Percentiles rank a stretch among this genome's conserved stretches.
phyloP scores from a whole-genome alignment of 64 coral and sea anemone genomes.

The Platygyra sinensis region DNA sequence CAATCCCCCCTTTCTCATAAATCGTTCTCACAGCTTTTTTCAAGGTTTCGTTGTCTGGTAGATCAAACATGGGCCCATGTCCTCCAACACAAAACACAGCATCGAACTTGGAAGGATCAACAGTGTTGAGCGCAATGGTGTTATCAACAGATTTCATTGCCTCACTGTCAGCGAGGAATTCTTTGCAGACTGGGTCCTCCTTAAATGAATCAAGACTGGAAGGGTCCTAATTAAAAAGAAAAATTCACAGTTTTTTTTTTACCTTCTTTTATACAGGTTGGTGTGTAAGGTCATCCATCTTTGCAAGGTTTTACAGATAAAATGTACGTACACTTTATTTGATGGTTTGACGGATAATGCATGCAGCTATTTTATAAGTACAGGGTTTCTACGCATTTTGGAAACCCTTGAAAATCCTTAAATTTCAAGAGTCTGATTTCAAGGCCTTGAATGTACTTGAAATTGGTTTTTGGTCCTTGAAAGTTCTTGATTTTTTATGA shows the following conservation, averaged over 20 bases:
- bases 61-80: slow-evolving; percentile 96
- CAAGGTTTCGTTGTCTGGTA: slow-evolving; percentile 51
- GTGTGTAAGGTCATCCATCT: too few species aligned
- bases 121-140: slow-evolving; percentile 42
- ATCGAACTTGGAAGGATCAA: slow-evolving; percentile 63
- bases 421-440: too few species aligned
- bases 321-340: too few species aligned
- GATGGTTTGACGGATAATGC: too few species aligned
- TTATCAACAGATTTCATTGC: slow-evolving; percentile 50
- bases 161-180: slow-evolving; percentile 47
- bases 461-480: too few species aligned
- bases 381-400: too few species aligned
- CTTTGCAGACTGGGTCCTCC: slow-evolving; percentile 68
- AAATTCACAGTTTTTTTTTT: background rate
- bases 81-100: slow-evolving; percentile 80
- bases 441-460: too few species aligned
- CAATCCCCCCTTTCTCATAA: slow-evolving; percentile 93
- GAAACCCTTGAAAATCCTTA: too few species aligned
- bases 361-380: too few species aligned
- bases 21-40: slow-evolving; percentile 70
- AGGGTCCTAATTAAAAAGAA: slow-evolving; percentile 53
- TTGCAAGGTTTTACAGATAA: too few species aligned
- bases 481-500: too few species aligned
- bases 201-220: slow-evolving; percentile 65
- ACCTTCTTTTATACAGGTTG: too few species aligned